These are phyloP conservation scores for Enteromius afrohamiltoni DNA, from an alignment of 2,797 vertebrate species.

Conservation along the genomic window DNA sequence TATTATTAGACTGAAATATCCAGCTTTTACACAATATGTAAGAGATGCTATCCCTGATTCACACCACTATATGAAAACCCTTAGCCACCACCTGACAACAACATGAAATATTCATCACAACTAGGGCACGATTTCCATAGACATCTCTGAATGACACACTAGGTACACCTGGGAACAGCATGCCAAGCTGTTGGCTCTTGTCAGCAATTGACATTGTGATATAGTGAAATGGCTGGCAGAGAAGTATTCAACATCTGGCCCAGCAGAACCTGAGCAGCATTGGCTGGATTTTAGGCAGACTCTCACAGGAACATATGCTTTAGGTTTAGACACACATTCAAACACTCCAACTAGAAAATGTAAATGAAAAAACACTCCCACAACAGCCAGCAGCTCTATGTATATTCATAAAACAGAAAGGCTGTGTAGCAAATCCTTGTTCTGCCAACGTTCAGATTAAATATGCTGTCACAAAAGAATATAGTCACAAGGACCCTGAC, in stretches of 20 bases:
- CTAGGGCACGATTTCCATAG: slow-evolving; percentile 6
- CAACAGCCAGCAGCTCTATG: not conserved
- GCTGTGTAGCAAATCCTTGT: not conserved
- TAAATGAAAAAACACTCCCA: slow-evolving; percentile 21
- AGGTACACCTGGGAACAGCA: slow-evolving; percentile 24
- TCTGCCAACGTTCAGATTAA: slow-evolving; percentile 30
- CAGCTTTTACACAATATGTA: not conserved
- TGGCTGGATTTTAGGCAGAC: slow-evolving; percentile 26
- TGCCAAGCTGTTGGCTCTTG: slow-evolving; percentile 33
- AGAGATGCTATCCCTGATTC: not conserved
- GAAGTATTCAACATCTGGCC: slow-evolving; percentile 41
- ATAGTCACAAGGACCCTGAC: not conserved
- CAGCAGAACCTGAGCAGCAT: slow-evolving; percentile 14
- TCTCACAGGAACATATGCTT: slow-evolving; percentile 41
- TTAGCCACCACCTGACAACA: slow-evolving; percentile 25
- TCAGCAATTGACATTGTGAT: slow-evolving; percentile 33
- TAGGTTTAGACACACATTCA: slow-evolving; percentile 34
- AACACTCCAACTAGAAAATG: slow-evolving; percentile 19
- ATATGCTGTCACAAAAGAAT: slow-evolving; percentile 13
- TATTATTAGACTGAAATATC: not conserved
- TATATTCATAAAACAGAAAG: not conserved
- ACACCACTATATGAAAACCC: slow-evolving; percentile 2
- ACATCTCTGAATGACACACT: slow-evolving; percentile 13
- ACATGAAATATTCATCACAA: slow-evolving; percentile 51
- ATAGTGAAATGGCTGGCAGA: slow-evolving; percentile 21